A percentile compares a stretch with the other conserved stretches of the same genome.
Conservation (phyloP, 2,888 invertebrate species). For the Ditylenchus weischeri region DNA sequence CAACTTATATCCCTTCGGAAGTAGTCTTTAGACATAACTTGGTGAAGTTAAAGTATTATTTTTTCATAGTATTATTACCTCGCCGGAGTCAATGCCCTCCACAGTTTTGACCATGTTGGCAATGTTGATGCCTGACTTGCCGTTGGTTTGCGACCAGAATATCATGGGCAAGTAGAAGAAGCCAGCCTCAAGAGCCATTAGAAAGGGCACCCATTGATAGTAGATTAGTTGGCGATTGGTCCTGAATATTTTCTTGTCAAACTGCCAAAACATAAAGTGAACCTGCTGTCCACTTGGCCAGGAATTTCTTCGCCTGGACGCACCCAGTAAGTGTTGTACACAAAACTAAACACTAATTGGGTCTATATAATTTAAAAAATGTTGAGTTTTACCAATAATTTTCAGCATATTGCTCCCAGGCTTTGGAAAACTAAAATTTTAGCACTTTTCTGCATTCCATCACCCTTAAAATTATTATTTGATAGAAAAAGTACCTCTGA, state of each 20-base stretch:
- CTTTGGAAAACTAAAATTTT: conserved; percentile 42
- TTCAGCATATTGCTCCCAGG: conserved; percentile 57
- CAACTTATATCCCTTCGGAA: neutral
- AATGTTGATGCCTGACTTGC: conserved; percentile 49
- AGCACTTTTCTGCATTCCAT: neutral
- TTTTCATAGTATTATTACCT: conserved; percentile 24
- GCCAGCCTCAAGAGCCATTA: conserved; percentile 53
- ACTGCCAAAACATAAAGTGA: neutral
- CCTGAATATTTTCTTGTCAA: conserved; percentile 24
- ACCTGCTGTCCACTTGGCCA: conserved; percentile 41
- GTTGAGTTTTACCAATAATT: conserved; percentile 44
- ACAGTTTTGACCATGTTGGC: conserved; percentile 47
- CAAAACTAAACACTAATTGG: conserved; percentile 39
- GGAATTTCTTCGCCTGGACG: conserved; percentile 51
- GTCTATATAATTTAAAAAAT: too few species aligned
- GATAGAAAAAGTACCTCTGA: conserved; percentile 7
- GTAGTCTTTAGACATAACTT: too few species aligned
- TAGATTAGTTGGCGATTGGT: conserved; percentile 51
- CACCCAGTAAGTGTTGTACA: conserved; percentile 57
- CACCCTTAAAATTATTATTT: conserved; percentile 7
- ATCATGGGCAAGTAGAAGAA: conserved; percentile 48
- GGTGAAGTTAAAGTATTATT: too few species aligned
- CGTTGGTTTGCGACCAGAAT: conserved; percentile 29
- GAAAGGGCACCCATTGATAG: conserved; percentile 56
- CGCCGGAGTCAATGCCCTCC: conserved; percentile 45